phyloP scores from a whole-genome alignment of 2,797 vertebrate genomes.

The Sternotherus odoratus region DNA sequence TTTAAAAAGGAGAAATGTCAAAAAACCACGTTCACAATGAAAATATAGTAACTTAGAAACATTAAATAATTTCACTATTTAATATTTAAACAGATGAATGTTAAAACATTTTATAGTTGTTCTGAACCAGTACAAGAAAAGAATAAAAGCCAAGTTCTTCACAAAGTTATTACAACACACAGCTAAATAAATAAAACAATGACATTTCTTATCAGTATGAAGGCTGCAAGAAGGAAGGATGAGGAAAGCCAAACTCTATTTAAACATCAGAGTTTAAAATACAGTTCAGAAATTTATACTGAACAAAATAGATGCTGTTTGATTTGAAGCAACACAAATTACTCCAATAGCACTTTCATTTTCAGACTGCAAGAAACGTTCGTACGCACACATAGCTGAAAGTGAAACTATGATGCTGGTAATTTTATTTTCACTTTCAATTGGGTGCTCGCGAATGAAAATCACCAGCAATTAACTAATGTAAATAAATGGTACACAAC shows the following conservation, averaged over 20 bases:
- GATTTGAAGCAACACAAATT: background rate
- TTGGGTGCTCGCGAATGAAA: background rate
- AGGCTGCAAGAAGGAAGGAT: background rate
- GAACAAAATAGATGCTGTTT: background rate
- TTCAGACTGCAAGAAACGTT: background rate
- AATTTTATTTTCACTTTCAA: background rate
- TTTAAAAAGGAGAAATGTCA: rapidly evolving
- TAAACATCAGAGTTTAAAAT: background rate
- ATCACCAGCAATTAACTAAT: background rate
- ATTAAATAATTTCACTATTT: background rate
- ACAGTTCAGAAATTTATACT: background rate
- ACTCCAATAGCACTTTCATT: background rate
- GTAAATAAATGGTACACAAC: background rate
- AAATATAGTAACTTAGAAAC: background rate
- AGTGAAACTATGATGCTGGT: background rate
- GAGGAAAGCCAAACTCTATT: background rate
- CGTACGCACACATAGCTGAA: rapidly evolving
- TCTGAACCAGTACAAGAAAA: background rate
- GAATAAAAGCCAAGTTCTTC: background rate
- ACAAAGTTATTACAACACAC: background rate
- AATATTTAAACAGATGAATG: background rate
- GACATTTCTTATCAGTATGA: background rate
- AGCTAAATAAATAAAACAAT: background rate
- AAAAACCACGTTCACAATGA: background rate
- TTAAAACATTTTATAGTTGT: background rate